phyloP scores from a whole-genome alignment of 2,113 vertebrate genomes.

The Ochotona curzoniae region DNA sequence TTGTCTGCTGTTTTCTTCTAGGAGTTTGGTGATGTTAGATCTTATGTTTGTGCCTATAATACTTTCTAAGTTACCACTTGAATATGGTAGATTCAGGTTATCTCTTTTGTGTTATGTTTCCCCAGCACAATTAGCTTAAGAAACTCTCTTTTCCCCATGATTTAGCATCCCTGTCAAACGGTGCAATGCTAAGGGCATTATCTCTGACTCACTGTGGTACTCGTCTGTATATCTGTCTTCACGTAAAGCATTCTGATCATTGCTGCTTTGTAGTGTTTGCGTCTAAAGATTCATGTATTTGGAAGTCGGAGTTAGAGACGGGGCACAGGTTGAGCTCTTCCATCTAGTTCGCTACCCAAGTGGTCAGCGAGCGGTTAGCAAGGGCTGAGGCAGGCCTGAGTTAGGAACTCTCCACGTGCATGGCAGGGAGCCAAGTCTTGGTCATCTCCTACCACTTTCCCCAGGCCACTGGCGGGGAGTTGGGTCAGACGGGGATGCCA shows the following conservation, averaged over 20 bases:
- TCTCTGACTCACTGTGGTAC: neutral
- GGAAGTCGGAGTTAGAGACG: neutral
- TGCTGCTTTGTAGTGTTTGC: neutral
- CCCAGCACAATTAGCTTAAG: neutral
- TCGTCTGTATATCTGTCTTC: neutral
- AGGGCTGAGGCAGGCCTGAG: too few species aligned
- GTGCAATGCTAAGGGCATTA: neutral
- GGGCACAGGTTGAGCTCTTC: too few species aligned
- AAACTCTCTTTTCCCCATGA: neutral
- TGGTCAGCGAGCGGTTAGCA: too few species aligned
- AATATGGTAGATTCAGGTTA: too few species aligned
- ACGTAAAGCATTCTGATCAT: neutral
- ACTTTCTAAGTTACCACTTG: neutral
- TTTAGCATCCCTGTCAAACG: neutral
- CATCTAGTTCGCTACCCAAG: too few species aligned
- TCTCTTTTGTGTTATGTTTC: neutral
- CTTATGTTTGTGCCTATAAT: neutral
- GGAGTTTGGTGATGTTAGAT: neutral
- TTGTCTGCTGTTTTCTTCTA: neutral
- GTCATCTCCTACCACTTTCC: too few species aligned
- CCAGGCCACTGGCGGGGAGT: neutral
- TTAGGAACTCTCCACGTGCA: too few species aligned
- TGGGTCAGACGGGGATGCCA: too few species aligned
- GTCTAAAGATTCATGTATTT: too few species aligned
- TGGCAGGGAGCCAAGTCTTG: too few species aligned